phyloP scores from a whole-genome alignment of 2,113 vertebrate species.

The Cebidichthys violaceus region DNA sequence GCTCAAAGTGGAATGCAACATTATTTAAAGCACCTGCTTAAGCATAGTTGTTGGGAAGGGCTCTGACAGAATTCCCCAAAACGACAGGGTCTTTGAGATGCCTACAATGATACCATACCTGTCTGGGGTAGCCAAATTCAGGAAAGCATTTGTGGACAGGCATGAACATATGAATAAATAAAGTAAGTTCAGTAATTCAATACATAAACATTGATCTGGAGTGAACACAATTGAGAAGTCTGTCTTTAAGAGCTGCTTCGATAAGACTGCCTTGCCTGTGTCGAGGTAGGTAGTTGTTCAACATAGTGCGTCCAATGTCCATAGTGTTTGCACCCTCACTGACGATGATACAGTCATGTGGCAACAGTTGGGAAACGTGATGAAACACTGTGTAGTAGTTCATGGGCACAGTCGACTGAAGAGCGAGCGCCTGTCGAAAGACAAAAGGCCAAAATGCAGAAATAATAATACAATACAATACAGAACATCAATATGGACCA shows the following conservation, averaged over 20 bases:
- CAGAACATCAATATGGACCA: not conserved
- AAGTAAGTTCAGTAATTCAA: not conserved
- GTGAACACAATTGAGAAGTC: not conserved
- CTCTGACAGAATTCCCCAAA: not conserved
- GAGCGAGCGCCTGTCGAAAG: conserved; percentile 84
- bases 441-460: not conserved
- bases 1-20: not conserved
- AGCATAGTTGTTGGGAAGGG: not conserved
- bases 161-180: not conserved
- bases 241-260: not conserved
- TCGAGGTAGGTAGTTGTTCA: conserved; percentile 91
- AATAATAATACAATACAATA: not conserved
- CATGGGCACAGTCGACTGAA: conserved; percentile 87
- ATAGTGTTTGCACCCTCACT: conserved; percentile 98
- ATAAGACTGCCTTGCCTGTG: conserved; percentile 85
- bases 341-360: conserved; percentile 91
- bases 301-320: conserved; percentile 97
- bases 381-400: conserved; percentile 97
- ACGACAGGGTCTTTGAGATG: not conserved
- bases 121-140: not conserved
- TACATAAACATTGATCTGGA: not conserved
- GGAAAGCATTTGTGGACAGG: not conserved
- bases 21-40: not conserved
- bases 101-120: not conserved
- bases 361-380: conserved; percentile 88